Conservation (phyloP, 2,113 vertebrate genomes). For the Phycodurus eques region DNA sequence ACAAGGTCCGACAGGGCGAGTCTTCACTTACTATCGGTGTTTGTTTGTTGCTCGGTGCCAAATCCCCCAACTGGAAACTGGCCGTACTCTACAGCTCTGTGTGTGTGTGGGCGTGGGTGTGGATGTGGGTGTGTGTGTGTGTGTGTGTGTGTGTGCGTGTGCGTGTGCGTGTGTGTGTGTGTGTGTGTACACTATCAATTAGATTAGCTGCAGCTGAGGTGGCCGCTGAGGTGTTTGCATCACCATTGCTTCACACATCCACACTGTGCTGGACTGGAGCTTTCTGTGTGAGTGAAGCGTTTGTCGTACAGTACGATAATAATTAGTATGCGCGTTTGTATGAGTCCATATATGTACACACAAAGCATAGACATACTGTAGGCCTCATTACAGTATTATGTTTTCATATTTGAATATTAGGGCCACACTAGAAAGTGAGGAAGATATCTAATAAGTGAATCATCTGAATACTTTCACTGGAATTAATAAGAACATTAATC, state of each 20-base stretch:
- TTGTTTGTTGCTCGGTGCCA: constrained; percentile 54
- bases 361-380: no score
- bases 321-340: constrained; percentile 1
- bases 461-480: no score
- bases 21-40: constrained; percentile 66
- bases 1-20: constrained; percentile 66
- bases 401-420: not conserved
- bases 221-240: constrained; percentile 31
- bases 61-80: constrained; percentile 43
- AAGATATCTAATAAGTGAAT: no score
- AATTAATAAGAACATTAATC: no score
- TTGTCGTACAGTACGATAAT: constrained; percentile 19
- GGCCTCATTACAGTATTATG: not conserved
- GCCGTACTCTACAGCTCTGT: constrained; percentile 27
- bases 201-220: constrained; percentile 54
- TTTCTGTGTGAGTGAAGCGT: constrained; percentile 4
- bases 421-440: not conserved
- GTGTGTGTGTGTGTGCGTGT: constrained; percentile 24
- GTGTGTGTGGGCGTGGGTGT: constrained; percentile 17
- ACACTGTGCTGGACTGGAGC: constrained; percentile 13
- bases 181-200: constrained; percentile 50
- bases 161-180: constrained; percentile 17
- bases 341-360: no score
- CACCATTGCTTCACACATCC: constrained; percentile 21
- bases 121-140: constrained; percentile 37